Conservation (phyloP, 2,888 invertebrate species). For the Polymixis flavicincta region DNA sequence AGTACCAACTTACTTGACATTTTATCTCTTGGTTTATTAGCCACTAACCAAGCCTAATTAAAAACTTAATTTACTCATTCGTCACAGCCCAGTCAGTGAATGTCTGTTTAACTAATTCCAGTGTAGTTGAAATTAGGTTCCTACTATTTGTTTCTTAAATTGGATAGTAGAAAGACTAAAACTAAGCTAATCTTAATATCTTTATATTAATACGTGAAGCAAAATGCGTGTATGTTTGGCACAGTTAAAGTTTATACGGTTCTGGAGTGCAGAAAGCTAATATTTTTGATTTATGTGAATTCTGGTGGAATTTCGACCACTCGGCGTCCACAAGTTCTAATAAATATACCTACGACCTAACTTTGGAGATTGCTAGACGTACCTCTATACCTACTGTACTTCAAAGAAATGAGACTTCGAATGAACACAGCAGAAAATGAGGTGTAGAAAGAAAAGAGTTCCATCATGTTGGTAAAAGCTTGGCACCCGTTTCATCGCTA, state of each 20-base stretch:
- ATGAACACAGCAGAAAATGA: not conserved
- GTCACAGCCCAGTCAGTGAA: not conserved
- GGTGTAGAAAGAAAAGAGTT: conserved; percentile 10
- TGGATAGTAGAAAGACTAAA: not conserved
- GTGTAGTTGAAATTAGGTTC: not conserved
- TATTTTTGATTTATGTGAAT: no score
- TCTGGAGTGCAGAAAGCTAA: no score
- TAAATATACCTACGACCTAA: not conserved
- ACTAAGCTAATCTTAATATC: not conserved
- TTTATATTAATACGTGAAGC: no score
- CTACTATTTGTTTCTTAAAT: not conserved
- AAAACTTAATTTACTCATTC: not conserved
- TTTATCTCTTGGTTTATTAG: conserved; percentile 10
- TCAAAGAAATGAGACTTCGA: not conserved
- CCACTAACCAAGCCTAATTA: not conserved
- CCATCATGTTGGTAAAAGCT: conserved; percentile 6
- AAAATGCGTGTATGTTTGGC: no score
- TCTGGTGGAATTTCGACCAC: no score
- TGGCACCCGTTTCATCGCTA: conserved; percentile 13
- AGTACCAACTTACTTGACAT: not conserved
- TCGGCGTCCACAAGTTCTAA: no score
- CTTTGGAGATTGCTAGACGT: not conserved
- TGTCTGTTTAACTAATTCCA: not conserved
- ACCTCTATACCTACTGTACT: not conserved
- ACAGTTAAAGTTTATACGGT: no score